Base-by-base conservation (phyloP, 1,140 invertebrate species). In the Aleiodes sp. region DNA sequence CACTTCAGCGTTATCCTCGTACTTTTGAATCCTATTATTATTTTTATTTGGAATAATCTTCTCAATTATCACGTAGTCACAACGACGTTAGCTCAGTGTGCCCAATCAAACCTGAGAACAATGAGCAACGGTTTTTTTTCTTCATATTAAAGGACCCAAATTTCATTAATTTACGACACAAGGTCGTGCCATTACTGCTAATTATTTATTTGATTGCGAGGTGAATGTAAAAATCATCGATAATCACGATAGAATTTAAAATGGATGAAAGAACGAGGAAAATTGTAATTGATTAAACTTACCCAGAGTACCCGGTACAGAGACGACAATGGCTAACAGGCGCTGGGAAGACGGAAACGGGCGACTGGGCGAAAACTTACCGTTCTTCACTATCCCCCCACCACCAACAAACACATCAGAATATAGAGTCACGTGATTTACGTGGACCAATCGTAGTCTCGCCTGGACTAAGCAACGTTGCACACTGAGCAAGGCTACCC, bases 241-340 rank as follows among this genome's bases (percentile, higher is more conserved):
- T 19, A 26, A 29, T 29, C 9, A 4, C 14, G 26, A 12, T 6
- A 31, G 26, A 14, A 41, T 35, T 8, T 14, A 16, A 24, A 19
- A 7, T 12, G 4, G 4, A 28, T 56, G 4, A 68, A 59, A 68
- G 16, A 35, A 10, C 19, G 29, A 14, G 19, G n/a, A n/a, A n/a
- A n/a, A n/a, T n/a, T n/a, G n/a, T n/a, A n/a, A n/a, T n/a, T n/a
- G n/a, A n/a, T n/a, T n/a, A 67, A 67, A 64, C 73, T 81, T 78
- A 80, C 80, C 79, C 26, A 73, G 75, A 77, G 74, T 81, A 76
- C 81, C 84, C 81, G 83, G 81, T 81, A 81, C 79, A 75, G 80
- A 81, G 73, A 21, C 80, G 76, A 78, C 76, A 84, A 86, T 85
- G 81, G 83, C 82, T 81, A 80, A 82, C 81, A 81, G 76, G 78